Conservation (phyloP, 2,113 vertebrate genomes). For the Plecotus auritus region DNA sequence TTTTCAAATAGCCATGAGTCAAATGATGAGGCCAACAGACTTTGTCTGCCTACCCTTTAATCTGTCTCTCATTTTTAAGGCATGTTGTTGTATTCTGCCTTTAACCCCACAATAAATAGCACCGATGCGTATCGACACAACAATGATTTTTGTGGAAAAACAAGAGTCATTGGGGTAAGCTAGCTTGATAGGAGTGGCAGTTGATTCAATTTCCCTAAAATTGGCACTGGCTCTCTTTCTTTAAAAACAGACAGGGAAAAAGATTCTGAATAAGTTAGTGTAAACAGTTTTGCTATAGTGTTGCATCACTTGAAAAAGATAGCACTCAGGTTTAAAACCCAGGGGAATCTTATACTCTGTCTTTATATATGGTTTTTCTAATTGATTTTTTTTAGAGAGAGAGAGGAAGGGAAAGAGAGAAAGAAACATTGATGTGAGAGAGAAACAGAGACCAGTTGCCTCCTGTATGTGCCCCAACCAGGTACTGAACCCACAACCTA, state of each 20-base stretch:
- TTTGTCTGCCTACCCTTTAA: conserved; percentile 5
- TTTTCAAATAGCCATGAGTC: conserved; percentile 33
- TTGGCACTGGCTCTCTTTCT: not conserved
- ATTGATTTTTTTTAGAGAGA: not conserved
- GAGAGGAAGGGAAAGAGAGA: not conserved
- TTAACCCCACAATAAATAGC: not conserved
- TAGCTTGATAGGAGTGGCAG: not conserved
- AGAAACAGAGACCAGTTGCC: not conserved
- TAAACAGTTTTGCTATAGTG: not conserved
- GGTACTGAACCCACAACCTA: too few species aligned
- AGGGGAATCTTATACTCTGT: conserved; percentile 8
- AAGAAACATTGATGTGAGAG: not conserved
- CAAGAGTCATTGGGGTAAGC: not conserved
- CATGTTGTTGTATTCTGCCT: not conserved
- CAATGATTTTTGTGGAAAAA: not conserved
- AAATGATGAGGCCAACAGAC: conserved; percentile 3
- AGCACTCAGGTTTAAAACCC: conserved; percentile 1
- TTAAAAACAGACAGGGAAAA: not conserved
- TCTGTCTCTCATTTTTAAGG: conserved; percentile 30
- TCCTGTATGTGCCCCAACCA: not conserved
- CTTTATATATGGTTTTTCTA: not conserved
- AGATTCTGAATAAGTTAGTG: not conserved
- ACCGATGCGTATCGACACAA: not conserved
- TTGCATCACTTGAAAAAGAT: conserved; percentile 11
- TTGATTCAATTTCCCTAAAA: conserved; percentile 16